Conservation (phyloP, 53 echinoderm and acorn worm genomes). For the Luidia sarsii region DNA sequence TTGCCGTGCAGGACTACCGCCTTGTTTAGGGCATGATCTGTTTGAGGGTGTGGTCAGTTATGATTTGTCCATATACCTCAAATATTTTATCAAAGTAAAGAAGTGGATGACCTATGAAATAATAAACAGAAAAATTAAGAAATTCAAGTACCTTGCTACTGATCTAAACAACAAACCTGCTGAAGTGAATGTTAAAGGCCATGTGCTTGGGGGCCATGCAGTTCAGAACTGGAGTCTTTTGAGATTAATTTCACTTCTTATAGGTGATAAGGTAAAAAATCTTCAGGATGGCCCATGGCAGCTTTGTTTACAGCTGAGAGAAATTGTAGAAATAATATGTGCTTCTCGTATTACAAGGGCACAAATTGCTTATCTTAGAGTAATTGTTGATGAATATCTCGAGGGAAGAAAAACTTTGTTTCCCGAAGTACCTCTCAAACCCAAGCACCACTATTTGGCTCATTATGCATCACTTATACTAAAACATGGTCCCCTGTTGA, state of each 20-base stretch:
- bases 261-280: conserved; percentile 38
- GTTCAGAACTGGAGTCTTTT: conserved; percentile 65
- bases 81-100: conserved; percentile 24
- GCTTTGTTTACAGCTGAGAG: conserved; percentile 26
- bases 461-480: conserved; percentile 61
- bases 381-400: conserved; percentile 46
- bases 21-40: conserved; percentile 61
- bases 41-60: conserved; percentile 59
- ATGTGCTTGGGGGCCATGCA: conserved; percentile 69
- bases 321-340: conserved; percentile 49
- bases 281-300: conserved; percentile 31
- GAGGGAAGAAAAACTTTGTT: conserved; percentile 24
- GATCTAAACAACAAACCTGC: conserved; percentile 56
- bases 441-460: conserved; percentile 65
- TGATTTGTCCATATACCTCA: conserved; percentile 53
- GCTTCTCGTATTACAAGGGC: conserved; percentile 2
- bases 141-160: conserved; percentile 40
- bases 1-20: conserved; percentile 37
- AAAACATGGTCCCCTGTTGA: conserved; percentile 64
- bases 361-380: conserved; percentile 37
- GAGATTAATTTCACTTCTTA: conserved; percentile 31
- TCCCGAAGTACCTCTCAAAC: conserved; percentile 28
- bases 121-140: conserved; percentile 27
- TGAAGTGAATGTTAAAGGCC: conserved; percentile 43
- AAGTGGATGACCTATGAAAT: conserved; percentile 53